Evolutionary conservation across 2,113 vertebrate genomes (phyloP).

Genomic region (Heteronetta atricapilla): DNA sequence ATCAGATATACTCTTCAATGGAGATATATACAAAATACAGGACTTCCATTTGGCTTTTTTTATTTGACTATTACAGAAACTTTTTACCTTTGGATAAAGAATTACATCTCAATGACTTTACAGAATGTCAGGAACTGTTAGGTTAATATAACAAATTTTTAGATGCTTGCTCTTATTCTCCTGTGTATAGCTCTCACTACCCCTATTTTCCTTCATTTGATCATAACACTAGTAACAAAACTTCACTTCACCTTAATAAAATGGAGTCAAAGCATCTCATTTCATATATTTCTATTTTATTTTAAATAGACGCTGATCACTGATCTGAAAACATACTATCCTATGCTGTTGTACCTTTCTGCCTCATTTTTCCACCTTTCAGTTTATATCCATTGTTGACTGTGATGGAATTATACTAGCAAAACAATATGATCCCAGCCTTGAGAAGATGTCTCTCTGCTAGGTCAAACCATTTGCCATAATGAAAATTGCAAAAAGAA

Average conservation of each 20-base stretch:
- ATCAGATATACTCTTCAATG: not conserved
- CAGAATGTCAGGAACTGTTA: not conserved
- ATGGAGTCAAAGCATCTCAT: conserved; percentile 45
- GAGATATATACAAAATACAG: not conserved
- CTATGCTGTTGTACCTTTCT: conserved; percentile 8
- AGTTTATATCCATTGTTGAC: conserved; percentile 15
- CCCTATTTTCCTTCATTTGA: conserved; percentile 58
- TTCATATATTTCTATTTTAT: conserved; percentile 53
- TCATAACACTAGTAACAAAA: conserved; percentile 65
- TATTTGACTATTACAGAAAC: not conserved
- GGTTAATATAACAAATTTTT: not conserved
- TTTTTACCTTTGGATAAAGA: conserved; percentile 36
- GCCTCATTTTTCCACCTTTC: conserved; percentile 45
- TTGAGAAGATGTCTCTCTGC: conserved; percentile 60
- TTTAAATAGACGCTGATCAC: conserved; percentile 68
- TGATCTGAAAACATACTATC: conserved; percentile 54
- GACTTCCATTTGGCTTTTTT: not conserved
- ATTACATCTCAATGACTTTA: conserved; percentile 9
- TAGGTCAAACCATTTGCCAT: conserved; percentile 65
- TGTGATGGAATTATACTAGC: conserved; percentile 56
- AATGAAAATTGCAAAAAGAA: conserved; percentile 66
- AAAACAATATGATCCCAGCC: conserved; percentile 54
- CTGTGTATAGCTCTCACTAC: not conserved
- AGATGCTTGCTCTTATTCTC: conserved; percentile 7
- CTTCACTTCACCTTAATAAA: conserved; percentile 69